phyloP scores from a whole-genome alignment of 2,113 vertebrate species.

The Aptenodytes patagonicus region DNA sequence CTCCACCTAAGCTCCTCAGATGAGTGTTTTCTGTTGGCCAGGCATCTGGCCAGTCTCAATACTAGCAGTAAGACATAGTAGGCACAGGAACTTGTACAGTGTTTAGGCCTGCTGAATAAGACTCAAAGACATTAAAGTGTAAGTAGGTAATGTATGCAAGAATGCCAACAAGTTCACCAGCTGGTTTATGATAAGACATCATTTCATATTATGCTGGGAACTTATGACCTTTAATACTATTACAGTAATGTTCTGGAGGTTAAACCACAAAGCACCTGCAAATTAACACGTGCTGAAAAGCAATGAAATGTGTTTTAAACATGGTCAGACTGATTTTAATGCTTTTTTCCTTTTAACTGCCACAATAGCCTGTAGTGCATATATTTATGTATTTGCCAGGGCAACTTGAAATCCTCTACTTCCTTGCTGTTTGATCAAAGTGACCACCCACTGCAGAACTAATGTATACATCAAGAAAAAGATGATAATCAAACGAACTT shows the following conservation, averaged over 20 bases:
- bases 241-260: background rate
- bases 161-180: background rate
- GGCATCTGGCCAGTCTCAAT: background rate
- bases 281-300: background rate
- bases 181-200: background rate
- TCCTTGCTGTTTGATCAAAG: background rate
- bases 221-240: background rate
- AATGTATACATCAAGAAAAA: background rate
- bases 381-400: background rate
- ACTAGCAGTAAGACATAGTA: background rate
- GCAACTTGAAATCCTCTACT: background rate
- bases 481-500: conserved; percentile 55
- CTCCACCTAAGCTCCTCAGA: background rate
- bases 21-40: background rate
- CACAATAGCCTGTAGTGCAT: background rate
- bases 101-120: background rate
- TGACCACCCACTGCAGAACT: background rate
- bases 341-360: background rate
- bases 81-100: background rate
- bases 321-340: background rate
- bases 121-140: background rate
- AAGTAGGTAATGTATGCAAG: background rate
- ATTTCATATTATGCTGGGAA: background rate
- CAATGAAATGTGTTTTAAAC: background rate
- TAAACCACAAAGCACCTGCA: background rate